Conservation (phyloP, 2,888 invertebrate species). For the Drosophila kanekoi region DNA sequence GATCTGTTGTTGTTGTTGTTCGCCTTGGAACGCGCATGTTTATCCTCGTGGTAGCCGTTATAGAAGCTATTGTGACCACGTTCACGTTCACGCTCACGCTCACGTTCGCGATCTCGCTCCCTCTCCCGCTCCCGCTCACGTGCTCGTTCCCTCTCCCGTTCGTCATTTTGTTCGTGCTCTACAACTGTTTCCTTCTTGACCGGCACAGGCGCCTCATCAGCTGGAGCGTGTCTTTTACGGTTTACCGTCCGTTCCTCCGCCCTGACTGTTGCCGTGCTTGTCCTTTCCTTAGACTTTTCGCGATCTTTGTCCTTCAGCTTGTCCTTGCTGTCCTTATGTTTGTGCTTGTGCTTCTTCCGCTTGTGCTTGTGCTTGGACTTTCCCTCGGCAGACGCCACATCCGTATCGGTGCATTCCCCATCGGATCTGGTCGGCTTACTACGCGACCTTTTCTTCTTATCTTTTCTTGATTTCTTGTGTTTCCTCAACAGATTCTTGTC, state of each 20-base stretch:
- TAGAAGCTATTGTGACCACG: slow-evolving; percentile 71
- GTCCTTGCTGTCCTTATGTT: slow-evolving; percentile 63
- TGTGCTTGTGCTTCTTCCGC: slow-evolving; percentile 68
- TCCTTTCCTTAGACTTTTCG: slow-evolving; percentile 60
- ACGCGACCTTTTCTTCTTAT: slow-evolving; percentile 81
- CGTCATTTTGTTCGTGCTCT: slow-evolving; percentile 15
- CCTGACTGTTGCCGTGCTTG: slow-evolving; percentile 15
- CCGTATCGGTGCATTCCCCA: slow-evolving; percentile 64
- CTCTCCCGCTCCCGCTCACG: slow-evolving; percentile 25
- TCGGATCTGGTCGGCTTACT: slow-evolving; percentile 50
- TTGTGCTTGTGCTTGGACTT: slow-evolving; percentile 81
- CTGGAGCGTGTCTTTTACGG: slow-evolving; percentile 26
- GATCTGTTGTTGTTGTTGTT: slow-evolving; percentile 21
- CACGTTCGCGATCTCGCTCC: slow-evolving; percentile 33
- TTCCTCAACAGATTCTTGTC: slow-evolving; percentile 84
- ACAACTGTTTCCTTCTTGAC: slow-evolving; percentile 23
- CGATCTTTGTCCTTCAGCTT: slow-evolving; percentile 66
- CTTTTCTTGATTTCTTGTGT: slow-evolving; percentile 84
- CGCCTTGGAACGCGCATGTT: slow-evolving; percentile 24
- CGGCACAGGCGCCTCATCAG: slow-evolving; percentile 7
- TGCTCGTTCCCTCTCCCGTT: slow-evolving; percentile 24
- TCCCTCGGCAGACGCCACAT: slow-evolving; percentile 31
- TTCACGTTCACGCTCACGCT: slow-evolving; percentile 24
- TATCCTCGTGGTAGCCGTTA: slow-evolving; percentile 61
- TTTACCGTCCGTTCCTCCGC: slow-evolving; percentile 37